Evolutionary conservation across 2,797 vertebrate genomes (phyloP).

Genomic region (Falco rusticolus): DNA sequence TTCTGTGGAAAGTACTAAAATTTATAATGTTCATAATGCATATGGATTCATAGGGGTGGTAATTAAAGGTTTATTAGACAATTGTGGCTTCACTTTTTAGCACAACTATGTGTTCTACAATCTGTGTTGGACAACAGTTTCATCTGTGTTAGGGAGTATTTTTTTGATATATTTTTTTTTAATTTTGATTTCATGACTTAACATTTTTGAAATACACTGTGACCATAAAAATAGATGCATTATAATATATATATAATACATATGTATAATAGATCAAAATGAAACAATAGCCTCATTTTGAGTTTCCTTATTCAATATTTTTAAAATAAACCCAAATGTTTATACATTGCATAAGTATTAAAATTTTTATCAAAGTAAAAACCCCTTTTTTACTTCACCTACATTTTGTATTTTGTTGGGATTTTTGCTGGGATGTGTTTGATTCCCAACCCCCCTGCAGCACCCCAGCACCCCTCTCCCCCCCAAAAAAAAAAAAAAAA

Average conservation of each 20-base stretch:
- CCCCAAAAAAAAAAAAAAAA: too few relatives aligned
- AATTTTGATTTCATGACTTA: background rate
- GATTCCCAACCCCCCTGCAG: too few relatives aligned
- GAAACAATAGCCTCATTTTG: background rate
- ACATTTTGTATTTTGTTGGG: background rate
- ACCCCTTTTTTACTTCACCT: background rate
- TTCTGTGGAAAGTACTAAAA: background rate
- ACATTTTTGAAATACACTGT: background rate
- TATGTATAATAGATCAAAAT: background rate
- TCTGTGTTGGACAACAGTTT: background rate
- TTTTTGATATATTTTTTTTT: background rate
- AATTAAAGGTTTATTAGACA: background rate
- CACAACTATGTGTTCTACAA: too few relatives aligned
- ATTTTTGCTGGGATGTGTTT: rapidly evolving
- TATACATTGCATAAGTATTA: background rate
- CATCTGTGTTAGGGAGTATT: rapidly evolving
- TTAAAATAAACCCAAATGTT: background rate
- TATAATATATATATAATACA: too few relatives aligned
- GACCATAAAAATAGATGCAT: background rate
- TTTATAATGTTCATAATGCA: background rate
- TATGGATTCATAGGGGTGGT: background rate
- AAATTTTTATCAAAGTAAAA: background rate
- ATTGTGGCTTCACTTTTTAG: background rate
- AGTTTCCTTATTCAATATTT: background rate
- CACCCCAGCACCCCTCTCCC: too few relatives aligned